Conservation (phyloP, 2,888 invertebrate species). For the Myopa testacea region DNA sequence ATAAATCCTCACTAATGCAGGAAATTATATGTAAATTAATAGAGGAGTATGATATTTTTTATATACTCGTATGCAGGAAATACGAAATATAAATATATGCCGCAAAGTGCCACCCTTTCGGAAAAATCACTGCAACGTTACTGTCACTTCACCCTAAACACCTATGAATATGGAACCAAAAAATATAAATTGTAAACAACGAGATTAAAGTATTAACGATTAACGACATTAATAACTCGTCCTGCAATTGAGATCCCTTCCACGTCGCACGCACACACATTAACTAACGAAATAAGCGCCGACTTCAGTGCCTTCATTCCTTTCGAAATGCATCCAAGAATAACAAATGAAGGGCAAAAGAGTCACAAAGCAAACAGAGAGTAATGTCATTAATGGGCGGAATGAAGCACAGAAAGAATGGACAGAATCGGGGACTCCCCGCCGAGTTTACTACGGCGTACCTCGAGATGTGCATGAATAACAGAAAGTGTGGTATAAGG, state of each 20-base stretch:
- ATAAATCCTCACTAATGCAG: too few species aligned
- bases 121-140: too few species aligned
- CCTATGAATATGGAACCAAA: constrained; percentile 13
- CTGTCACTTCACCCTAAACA: background rate
- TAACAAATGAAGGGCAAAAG: background rate
- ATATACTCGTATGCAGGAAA: too few species aligned
- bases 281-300: too few species aligned
- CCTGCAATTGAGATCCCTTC: background rate
- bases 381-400: constrained; percentile 31
- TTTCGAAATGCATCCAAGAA: background rate
- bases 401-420: constrained; percentile 6
- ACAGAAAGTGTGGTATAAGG: background rate
- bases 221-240: constrained; percentile 1
- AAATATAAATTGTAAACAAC: constrained; percentile 19
- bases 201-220: constrained; percentile 28
- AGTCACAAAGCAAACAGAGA: constrained; percentile 29
- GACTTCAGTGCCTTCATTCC: background rate
- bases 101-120: too few species aligned
- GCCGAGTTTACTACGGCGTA: background rate
- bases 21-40: too few species aligned
- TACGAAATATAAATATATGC: too few species aligned
- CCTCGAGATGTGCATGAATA: background rate
- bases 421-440: background rate
- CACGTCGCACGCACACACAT: constrained; percentile 1
- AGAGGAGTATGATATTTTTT: too few species aligned